phyloP scores from a whole-genome alignment of 1,140 invertebrate genomes.

The Euura lappo region DNA sequence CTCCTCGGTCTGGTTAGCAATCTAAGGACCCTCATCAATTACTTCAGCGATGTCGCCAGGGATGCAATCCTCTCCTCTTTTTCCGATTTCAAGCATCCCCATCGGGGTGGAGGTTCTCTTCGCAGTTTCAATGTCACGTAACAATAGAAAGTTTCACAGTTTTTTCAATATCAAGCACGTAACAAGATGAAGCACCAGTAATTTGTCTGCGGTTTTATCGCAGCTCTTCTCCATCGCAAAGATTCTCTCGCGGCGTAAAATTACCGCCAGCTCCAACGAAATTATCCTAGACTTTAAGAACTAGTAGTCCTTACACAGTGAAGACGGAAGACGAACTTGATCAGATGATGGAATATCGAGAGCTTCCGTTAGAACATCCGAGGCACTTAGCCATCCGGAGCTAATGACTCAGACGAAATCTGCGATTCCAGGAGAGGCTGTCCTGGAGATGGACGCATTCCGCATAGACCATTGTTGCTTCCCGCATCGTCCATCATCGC shows the following conservation, averaged over 20 bases:
- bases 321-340: slow-evolving; percentile 57
- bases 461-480: slow-evolving; percentile 59
- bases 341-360: slow-evolving; percentile 56
- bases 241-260: slow-evolving; percentile 28
- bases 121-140: slow-evolving; percentile 22
- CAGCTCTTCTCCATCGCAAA: slow-evolving; percentile 35
- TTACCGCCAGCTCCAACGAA: slow-evolving; percentile 45
- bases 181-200: slow-evolving; percentile 38
- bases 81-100: slow-evolving; percentile 20
- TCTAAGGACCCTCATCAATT: not conserved
- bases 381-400: slow-evolving; percentile 25
- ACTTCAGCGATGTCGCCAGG: slow-evolving; percentile 11
- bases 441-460: slow-evolving; percentile 44
- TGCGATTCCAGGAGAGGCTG: slow-evolving; percentile 25
- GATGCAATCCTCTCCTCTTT: slow-evolving; percentile 30
- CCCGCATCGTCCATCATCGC: slow-evolving; percentile 64
- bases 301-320: slow-evolving; percentile 39
- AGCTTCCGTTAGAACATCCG: slow-evolving; percentile 60
- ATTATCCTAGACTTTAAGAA: slow-evolving; percentile 27
- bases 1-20: not conserved
- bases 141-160: slow-evolving; percentile 31
- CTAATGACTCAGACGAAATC: slow-evolving; percentile 29
- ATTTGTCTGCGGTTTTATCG: slow-evolving; percentile 37
- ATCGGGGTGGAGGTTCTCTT: slow-evolving; percentile 30
- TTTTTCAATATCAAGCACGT: slow-evolving; percentile 30